A percentile compares a stretch with the other conserved stretches of the same genome.
phyloP scores from a whole-genome alignment of 2,888 invertebrate genomes.

The Alsophila aescularia region DNA sequence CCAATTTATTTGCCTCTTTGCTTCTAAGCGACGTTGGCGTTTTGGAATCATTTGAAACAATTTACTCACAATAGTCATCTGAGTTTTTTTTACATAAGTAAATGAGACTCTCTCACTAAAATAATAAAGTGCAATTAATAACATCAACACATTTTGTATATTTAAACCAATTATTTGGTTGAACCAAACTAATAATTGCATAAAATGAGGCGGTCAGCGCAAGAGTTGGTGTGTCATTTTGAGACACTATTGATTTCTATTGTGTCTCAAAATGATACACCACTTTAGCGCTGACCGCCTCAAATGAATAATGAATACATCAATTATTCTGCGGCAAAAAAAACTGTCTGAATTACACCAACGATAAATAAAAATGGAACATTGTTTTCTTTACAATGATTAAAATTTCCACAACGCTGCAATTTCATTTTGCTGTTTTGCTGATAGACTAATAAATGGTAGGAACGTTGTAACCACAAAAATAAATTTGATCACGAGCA shows the following conservation, averaged over 20 bases:
- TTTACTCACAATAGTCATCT: background rate
- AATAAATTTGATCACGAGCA: no score
- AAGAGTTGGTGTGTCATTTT: no score
- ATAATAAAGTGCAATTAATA: no score
- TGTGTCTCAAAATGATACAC: no score
- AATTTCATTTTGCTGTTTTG: slow-evolving; percentile 39
- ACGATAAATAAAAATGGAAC: slow-evolving; percentile 41
- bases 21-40: slow-evolving; percentile 46
- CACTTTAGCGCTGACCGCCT: no score
- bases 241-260: no score
- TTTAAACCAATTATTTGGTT: background rate
- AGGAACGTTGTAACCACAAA: no score
- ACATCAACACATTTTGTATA: background rate
- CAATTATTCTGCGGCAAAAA: slow-evolving; percentile 29
- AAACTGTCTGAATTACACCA: no score
- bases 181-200: background rate
- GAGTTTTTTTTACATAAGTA: background rate
- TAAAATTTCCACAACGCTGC: slow-evolving; percentile 35
- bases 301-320: no score
- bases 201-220: no score
- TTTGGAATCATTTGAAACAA: slow-evolving; percentile 46
- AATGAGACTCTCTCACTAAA: no score
- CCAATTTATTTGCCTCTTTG: slow-evolving; percentile 62
- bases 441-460: background rate
- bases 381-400: slow-evolving; percentile 42